phyloP scores from a whole-genome alignment of 1,140 invertebrate genomes.

The Belonocnema kinseyi region DNA sequence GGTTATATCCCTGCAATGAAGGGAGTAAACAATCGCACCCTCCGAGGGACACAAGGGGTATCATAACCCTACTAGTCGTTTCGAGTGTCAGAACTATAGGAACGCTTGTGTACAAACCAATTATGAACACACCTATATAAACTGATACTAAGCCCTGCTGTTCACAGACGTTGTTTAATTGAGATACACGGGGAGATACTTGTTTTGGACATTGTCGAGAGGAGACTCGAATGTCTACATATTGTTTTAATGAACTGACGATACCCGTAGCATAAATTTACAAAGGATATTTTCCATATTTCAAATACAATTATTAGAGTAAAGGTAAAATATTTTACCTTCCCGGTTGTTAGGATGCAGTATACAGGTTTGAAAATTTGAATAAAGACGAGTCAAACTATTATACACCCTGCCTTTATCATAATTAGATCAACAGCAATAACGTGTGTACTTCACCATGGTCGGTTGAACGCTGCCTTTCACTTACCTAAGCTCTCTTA shows the following conservation, averaged over 20 bases:
- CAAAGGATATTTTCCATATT: not conserved
- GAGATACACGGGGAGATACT: conserved; percentile 7
- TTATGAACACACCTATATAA: conserved; percentile 7
- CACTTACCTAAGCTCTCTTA: too few relatives aligned
- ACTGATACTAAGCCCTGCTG: not conserved
- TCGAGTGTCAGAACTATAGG: conserved; percentile 19
- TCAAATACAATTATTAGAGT: not conserved
- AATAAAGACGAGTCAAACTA: too few relatives aligned
- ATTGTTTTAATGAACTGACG: conserved; percentile 29
- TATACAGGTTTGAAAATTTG: too few relatives aligned
- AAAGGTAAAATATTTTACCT: too few relatives aligned
- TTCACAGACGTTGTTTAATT: conserved; percentile 16
- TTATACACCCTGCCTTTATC: too few relatives aligned
- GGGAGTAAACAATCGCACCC: conserved; percentile 6
- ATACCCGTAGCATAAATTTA: not conserved
- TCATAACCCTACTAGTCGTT: conserved; percentile 26
- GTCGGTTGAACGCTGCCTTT: too few relatives aligned
- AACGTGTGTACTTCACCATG: too few relatives aligned
- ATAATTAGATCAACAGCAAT: too few relatives aligned
- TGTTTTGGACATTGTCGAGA: conserved; percentile 9
- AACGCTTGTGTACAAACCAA: conserved; percentile 13
- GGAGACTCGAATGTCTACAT: conserved; percentile 2
- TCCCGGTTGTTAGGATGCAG: too few relatives aligned
- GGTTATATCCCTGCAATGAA: not conserved
- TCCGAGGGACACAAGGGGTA: not conserved